Evolutionary conservation across 2,888 invertebrate genomes (phyloP).

Genomic region (Lysandra bellargus): DNA sequence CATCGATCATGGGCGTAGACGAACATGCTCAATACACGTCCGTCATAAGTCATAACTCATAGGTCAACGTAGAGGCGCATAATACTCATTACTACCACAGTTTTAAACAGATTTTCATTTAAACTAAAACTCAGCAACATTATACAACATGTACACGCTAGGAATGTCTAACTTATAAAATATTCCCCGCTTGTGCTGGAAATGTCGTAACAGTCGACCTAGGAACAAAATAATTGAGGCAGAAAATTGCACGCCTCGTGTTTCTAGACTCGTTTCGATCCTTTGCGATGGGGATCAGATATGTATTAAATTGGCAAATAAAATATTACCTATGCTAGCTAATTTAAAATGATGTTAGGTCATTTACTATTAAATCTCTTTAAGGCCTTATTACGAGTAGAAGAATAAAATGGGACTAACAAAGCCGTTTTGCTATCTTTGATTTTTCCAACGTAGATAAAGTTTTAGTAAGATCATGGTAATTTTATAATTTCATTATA

Average conservation of each 20-base stretch:
- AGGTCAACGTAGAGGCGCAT: neutral
- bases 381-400: no score
- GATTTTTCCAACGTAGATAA: no score
- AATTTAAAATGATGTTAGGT: neutral
- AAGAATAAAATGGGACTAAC: no score
- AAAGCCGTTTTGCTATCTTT: no score
- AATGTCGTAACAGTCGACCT: constrained; percentile 18
- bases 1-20: no score
- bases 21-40: no score
- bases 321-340: neutral
- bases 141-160: constrained; percentile 12
- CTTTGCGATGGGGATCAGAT: neutral
- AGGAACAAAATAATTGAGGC: constrained; percentile 19
- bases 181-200: constrained; percentile 19
- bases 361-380: no score
- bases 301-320: neutral
- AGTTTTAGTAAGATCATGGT: no score
- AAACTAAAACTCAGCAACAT: constrained; percentile 13
- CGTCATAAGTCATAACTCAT: no score
- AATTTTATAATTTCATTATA: no score
- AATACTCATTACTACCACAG: neutral
- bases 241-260: constrained; percentile 12
- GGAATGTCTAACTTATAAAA: constrained; percentile 23
- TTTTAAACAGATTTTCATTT: constrained; percentile 12
- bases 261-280: constrained; percentile 21